These are phyloP conservation scores for Mystacides longicornis DNA, from an alignment of 2,888 invertebrate species.

Conservation along the genomic window DNA sequence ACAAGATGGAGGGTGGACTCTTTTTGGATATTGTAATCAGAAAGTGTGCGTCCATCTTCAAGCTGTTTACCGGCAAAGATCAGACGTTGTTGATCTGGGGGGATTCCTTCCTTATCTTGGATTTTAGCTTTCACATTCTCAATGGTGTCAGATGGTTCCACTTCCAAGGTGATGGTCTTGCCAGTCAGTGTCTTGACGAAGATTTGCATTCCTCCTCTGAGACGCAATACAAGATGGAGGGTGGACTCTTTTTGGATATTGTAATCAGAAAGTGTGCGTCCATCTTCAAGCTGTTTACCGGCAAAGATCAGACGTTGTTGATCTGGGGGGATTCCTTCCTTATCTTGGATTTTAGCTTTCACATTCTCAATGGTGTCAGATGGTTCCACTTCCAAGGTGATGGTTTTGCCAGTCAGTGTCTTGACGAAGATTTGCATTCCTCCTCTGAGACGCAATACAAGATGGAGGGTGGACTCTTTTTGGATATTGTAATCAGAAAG, in stretches of 20 bases:
- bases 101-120: constrained; percentile 54
- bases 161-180: constrained; percentile 65
- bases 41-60: constrained; percentile 60
- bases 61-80: constrained; percentile 64
- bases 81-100: constrained; percentile 53
- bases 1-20: constrained; percentile 55
- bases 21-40: constrained; percentile 63
- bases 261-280: constrained; percentile 57
- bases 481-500: constrained; percentile 54
- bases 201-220: constrained; percentile 76
- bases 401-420: constrained; percentile 52
- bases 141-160: constrained; percentile 54
- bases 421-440: constrained; percentile 60
- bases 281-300: constrained; percentile 61
- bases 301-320: constrained; percentile 57
- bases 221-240: constrained; percentile 50
- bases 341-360: constrained; percentile 50
- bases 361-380: constrained; percentile 57
- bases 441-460: constrained; percentile 49
- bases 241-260: constrained; percentile 58
- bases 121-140: constrained; percentile 54
- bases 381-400: constrained; percentile 50
- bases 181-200: constrained; percentile 92
- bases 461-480: constrained; percentile 48
- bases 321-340: constrained; percentile 49